Evolutionary conservation across 2,797 vertebrate species (phyloP), one percentile per base, ranked within the genome.

Genomic region (Chaetodon trifasciatus): DNA sequence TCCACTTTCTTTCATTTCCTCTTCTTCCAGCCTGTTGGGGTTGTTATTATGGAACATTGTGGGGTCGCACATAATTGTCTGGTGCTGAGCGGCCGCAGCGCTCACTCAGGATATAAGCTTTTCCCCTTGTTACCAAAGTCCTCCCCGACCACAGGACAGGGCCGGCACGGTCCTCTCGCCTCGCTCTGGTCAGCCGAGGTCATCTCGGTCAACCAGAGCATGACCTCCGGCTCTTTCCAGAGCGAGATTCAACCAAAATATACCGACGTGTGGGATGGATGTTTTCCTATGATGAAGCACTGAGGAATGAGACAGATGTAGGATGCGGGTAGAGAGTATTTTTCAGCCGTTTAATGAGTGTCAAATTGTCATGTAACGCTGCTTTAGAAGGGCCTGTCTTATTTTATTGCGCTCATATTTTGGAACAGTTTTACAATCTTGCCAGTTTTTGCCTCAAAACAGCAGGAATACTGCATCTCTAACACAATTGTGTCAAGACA

Each of bases 1-100:
- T 88, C 90, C 82, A 80, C 74, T 89, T 88, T 57, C 67, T 86
- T 87, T 81, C 64, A 89, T 91, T 91, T 91, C 86, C 82, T 84
- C 69, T 28, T 62, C 64, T 76, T 64, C 50, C 63, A 53, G 80
- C 78, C 76, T 19, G 58, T 78, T 70, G 65, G 82, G 74, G 61
- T 84, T 92, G 90, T 90, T 91, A 87, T 89, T 89, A 82, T 91
- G 91, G 92, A 92, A 92, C 86, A 74, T 86, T 87, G 80, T 73
- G 80, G 89, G 87, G 87, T 91, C 82, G 37, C 76, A 85, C 88
- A 88, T 89, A 87, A 88, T 91, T 85, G 78, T 85, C 78, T 90
- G 86, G 76, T 86, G 73, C 86, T 58, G 83, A 65, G 77, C n/a
- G 62, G 67, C 88, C 75, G 52, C 83, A 86, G 75, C 7, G 66